Evolutionary conservation across 2,113 vertebrate species (phyloP).

Genomic region (Orycteropus afer): DNA sequence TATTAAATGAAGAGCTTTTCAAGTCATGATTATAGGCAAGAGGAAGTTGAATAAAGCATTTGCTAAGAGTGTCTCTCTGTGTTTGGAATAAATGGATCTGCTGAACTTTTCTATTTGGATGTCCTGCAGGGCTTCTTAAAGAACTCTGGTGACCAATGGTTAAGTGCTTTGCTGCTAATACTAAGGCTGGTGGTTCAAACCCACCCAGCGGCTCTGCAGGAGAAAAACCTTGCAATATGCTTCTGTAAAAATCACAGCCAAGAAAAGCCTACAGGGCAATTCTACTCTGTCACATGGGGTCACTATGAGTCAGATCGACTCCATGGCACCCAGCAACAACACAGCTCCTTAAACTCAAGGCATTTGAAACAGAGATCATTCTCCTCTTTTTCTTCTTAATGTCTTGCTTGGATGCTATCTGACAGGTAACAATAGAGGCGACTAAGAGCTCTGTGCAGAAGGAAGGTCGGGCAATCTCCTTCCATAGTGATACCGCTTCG

Average conservation of each 20-base stretch:
- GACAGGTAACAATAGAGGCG: background rate
- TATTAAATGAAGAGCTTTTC: constrained; percentile 51
- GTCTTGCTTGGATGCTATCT: background rate
- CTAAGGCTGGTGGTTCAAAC: background rate
- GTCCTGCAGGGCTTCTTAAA: background rate
- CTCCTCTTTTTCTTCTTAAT: background rate
- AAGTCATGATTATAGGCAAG: constrained; percentile 3
- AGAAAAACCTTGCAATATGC: background rate
- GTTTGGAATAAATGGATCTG: background rate
- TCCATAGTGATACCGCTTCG: too few species aligned
- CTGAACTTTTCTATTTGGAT: background rate
- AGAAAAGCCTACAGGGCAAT: background rate
- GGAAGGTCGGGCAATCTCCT: too few species aligned
- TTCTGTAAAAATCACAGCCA: background rate
- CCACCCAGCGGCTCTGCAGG: too few species aligned
- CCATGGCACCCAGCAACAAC: background rate
- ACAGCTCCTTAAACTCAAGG: background rate
- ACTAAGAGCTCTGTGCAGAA: background rate
- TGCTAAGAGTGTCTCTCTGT: background rate
- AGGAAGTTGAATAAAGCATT: constrained; percentile 35
- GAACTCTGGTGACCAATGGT: background rate
- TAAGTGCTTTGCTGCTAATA: background rate
- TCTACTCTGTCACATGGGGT: background rate
- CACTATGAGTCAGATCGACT: background rate
- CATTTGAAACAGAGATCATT: background rate